Conservation (phyloP, 1,140 invertebrate species). For the Brachionus manjavacas region DNA sequence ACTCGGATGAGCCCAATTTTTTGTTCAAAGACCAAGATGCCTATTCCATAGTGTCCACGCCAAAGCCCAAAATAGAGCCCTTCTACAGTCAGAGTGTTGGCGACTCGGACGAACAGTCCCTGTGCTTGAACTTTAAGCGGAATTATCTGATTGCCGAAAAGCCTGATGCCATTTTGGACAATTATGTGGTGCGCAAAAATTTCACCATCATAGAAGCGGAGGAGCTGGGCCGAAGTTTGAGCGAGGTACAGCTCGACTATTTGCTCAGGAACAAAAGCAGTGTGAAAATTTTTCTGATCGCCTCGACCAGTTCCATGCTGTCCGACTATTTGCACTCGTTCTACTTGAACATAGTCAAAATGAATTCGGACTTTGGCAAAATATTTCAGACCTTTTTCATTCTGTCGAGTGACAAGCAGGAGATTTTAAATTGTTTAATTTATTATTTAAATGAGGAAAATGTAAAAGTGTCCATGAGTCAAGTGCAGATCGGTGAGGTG, state of each 20-base stretch:
- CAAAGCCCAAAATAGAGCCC: conserved; percentile 33
- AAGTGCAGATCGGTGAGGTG: conserved; percentile 9
- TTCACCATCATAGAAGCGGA: background rate
- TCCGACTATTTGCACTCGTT: background rate
- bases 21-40: conserved; percentile 31
- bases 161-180: background rate
- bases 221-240: background rate
- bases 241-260: background rate
- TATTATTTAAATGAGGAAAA: background rate
- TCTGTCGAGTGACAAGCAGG: background rate
- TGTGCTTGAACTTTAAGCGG: background rate
- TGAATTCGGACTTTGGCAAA: background rate
- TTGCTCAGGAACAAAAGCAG: background rate
- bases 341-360: background rate
- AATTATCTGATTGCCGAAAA: background rate
- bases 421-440: conserved; percentile 2
- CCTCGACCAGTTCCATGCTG: background rate
- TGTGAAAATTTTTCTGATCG: conserved; percentile 2
- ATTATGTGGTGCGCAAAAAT: conserved; percentile 9
- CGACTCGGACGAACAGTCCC: background rate
- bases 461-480: background rate
- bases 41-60: conserved; percentile 38
- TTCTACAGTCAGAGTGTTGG: background rate
- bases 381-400: background rate
- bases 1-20: conserved; percentile 31